Conservation (phyloP, 2,888 invertebrate species). For the Parthenolecanium corni region DNA sequence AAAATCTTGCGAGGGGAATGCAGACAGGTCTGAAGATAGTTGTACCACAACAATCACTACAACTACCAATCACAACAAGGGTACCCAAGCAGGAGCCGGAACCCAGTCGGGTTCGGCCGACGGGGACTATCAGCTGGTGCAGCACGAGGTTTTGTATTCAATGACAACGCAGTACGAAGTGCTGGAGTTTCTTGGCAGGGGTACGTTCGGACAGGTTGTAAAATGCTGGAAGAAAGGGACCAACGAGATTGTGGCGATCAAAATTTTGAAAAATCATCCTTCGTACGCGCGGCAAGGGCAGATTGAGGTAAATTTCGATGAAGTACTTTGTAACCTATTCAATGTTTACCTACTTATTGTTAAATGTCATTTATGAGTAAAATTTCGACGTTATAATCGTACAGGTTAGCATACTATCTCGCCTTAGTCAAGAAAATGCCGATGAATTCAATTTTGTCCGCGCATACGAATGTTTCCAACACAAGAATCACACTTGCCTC, state of each 20-base stretch:
- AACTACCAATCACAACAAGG: slow-evolving; percentile 72
- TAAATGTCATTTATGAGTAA: not conserved
- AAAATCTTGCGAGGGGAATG: slow-evolving; percentile 53
- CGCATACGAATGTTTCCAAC: slow-evolving; percentile 99
- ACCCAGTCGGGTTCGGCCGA: slow-evolving; percentile 67
- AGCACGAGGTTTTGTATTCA: slow-evolving; percentile 94
- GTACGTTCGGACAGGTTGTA: slow-evolving; percentile 98
- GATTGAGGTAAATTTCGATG: slow-evolving; percentile 68
- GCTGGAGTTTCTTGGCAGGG: slow-evolving; percentile 96
- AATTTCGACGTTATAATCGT: slow-evolving; percentile 16
- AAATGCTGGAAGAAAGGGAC: slow-evolving; percentile 99
- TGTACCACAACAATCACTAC: slow-evolving; percentile 42
- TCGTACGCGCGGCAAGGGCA: slow-evolving; percentile 99
- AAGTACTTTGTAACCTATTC: too few relatives aligned
- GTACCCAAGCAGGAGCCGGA: slow-evolving; percentile 44
- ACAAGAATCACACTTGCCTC: slow-evolving; percentile 97
- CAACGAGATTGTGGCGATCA: slow-evolving; percentile 99
- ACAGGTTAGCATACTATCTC: slow-evolving; percentile 76
- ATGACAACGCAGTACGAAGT: slow-evolving; percentile 88
- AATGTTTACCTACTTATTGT: too few relatives aligned
- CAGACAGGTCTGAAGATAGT: slow-evolving; percentile 43
- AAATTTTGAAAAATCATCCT: slow-evolving; percentile 99
- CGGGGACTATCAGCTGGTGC: slow-evolving; percentile 96
- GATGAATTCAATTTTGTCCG: slow-evolving; percentile 99
- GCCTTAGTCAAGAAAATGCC: slow-evolving; percentile 91